Percentiles rank a stretch among this genome's conserved stretches.
phyloP scores from a whole-genome alignment of 2,113 vertebrate species.

The Egretta garzetta region DNA sequence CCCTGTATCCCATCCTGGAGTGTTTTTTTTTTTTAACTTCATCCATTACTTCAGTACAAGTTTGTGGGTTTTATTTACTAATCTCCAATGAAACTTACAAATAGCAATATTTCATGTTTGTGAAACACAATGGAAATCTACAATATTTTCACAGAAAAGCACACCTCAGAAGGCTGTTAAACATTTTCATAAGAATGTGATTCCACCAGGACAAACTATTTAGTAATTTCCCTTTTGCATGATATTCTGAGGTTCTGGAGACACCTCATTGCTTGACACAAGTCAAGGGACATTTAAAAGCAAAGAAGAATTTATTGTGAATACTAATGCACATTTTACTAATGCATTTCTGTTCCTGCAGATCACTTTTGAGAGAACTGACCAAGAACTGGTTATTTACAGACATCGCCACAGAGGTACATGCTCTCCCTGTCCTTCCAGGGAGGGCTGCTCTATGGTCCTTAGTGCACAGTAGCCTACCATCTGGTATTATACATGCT shows the following conservation, averaged over 20 bases:
- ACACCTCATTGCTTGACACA: not conserved
- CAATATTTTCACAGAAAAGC: not conserved
- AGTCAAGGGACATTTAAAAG: not conserved
- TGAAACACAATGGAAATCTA: not conserved
- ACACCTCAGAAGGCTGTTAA: not conserved
- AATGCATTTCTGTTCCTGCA: not conserved
- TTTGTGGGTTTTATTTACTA: not conserved
- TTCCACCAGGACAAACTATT: not conserved
- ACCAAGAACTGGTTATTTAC: not conserved
- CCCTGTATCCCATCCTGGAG: not conserved
- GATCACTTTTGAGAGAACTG: not conserved
- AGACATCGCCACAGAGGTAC: not conserved
- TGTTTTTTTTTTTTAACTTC: not conserved
- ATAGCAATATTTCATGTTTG: not conserved
- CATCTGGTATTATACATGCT: fast-evolving
- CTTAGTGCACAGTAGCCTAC: not conserved
- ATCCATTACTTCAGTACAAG: not conserved
- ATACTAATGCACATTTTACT: not conserved
- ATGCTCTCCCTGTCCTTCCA: not conserved
- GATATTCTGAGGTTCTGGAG: not conserved
- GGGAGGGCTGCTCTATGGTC: not conserved
- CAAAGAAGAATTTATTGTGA: not conserved
- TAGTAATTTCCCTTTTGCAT: not conserved
- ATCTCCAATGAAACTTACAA: not conserved
- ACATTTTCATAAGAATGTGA: not conserved